These are phyloP conservation scores for Scotopteryx bipunctaria DNA, from an alignment of 2,888 invertebrate genomes.

Conservation along the genomic window DNA sequence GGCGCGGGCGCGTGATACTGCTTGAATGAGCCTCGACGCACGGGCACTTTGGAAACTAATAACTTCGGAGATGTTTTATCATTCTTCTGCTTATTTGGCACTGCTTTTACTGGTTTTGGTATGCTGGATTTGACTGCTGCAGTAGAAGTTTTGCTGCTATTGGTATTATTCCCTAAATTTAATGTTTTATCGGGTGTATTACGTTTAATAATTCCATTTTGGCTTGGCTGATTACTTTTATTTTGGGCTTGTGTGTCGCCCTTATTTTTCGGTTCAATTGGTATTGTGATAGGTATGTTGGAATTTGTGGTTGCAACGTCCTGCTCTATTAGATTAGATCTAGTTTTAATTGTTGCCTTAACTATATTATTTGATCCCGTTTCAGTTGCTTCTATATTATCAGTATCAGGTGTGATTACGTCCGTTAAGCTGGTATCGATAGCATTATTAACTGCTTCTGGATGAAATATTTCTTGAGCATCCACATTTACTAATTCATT, in stretches of 20 bases:
- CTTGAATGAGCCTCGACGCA: constrained; percentile 67
- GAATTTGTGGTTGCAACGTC: not conserved
- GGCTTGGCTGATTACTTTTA: constrained; percentile 2
- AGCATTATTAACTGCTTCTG: constrained; percentile 2
- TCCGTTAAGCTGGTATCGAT: not conserved
- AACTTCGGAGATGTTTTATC: constrained; percentile 66
- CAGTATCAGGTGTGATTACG: not conserved
- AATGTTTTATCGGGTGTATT: constrained; percentile 28
- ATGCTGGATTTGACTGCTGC: constrained; percentile 63
- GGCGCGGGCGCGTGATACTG: constrained; percentile 73
- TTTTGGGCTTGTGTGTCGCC: not conserved
- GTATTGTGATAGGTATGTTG: not conserved
- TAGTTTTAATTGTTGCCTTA: not conserved
- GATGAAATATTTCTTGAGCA: constrained; percentile 8
- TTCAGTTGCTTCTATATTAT: not conserved
- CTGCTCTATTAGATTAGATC: not conserved
- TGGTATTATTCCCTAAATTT: constrained; percentile 29
- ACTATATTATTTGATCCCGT: not conserved
- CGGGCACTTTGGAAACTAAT: constrained; percentile 69
- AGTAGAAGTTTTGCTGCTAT: constrained; percentile 31
- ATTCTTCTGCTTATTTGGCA: constrained; percentile 58
- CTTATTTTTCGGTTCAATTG: constrained; percentile 1
- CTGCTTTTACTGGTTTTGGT: constrained; percentile 66
- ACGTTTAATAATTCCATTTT: constrained; percentile 17
- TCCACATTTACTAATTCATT: constrained; percentile 7